Evolutionary conservation across 2,797 vertebrate genomes (phyloP).

Genomic region (Amblyraja radiata): DNA sequence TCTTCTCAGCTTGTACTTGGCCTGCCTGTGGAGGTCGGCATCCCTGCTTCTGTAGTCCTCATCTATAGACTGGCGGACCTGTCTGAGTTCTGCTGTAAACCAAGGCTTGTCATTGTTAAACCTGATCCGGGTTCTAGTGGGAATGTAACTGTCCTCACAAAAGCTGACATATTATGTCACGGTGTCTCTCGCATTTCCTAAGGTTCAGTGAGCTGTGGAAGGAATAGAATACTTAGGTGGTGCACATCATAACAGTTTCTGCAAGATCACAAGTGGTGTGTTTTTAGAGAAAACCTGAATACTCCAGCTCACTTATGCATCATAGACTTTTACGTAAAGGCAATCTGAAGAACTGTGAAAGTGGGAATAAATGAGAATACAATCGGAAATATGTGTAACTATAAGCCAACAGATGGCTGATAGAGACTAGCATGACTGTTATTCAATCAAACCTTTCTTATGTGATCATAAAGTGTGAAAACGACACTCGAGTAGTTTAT

Average conservation of each 20-base stretch:
- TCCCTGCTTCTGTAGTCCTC: no score
- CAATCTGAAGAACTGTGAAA: not conserved
- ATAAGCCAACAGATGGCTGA: not conserved
- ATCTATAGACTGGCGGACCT: no score
- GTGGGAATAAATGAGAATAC: not conserved
- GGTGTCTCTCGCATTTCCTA: not conserved
- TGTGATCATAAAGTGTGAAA: not conserved
- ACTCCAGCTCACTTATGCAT: not conserved
- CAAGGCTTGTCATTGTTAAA: no score
- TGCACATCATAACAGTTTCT: not conserved
- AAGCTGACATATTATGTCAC: no score
- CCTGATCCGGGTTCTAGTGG: no score
- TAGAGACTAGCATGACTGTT: not conserved
- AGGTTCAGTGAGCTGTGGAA: not conserved
- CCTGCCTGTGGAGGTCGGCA: no score
- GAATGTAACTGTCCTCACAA: no score
- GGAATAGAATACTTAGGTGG: not conserved
- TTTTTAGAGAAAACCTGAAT: not conserved
- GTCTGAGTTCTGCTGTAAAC: no score
- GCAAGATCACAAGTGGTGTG: not conserved
- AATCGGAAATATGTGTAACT: not conserved
- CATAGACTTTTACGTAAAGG: not conserved
- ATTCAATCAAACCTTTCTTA: not conserved
- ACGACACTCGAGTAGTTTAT: slow-evolving; percentile 12
- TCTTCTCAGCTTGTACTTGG: no score